Evolutionary conservation across 1,140 invertebrate species (phyloP).

Genomic region (Drosophila truncata): DNA sequence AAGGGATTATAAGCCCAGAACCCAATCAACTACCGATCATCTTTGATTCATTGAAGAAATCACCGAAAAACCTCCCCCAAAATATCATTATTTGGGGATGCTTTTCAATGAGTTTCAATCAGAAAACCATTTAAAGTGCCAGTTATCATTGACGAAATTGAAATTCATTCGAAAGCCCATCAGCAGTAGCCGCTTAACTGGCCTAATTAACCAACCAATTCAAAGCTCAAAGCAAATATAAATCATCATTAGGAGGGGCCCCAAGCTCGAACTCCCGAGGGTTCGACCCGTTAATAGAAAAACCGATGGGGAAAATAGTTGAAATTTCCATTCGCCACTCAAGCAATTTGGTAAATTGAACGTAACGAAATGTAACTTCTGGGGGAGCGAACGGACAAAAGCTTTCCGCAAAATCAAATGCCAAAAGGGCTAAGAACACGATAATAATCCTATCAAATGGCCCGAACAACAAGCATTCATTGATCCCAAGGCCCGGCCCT

Average conservation of each 20-base stretch:
- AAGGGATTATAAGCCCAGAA: background rate
- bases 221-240: slow-evolving; percentile 55
- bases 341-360: slow-evolving; percentile 80
- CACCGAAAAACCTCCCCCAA: slow-evolving; percentile 20
- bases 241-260: slow-evolving; percentile 65
- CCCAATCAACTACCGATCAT: background rate
- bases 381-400: slow-evolving; percentile 25
- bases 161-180: slow-evolving; percentile 50
- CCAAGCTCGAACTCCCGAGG: slow-evolving; percentile 15
- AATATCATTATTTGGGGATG: slow-evolving; percentile 35
- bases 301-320: slow-evolving; percentile 51
- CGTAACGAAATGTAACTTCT: slow-evolving; percentile 62
- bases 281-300: slow-evolving; percentile 39
- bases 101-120: slow-evolving; percentile 53
- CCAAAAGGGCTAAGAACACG: slow-evolving; percentile 73
- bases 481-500: slow-evolving; percentile 16
- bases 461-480: slow-evolving; percentile 50
- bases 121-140: slow-evolving; percentile 51
- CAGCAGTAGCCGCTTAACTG: slow-evolving; percentile 7
- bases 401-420: slow-evolving; percentile 71
- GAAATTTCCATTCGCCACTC: slow-evolving; percentile 69
- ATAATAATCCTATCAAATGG: slow-evolving; percentile 82
- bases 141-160: slow-evolving; percentile 58
- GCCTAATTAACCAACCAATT: slow-evolving; percentile 57
- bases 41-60: slow-evolving; percentile 10